Percentiles rank a stretch among this genome's conserved stretches.
These are phyloP conservation scores for Pocillopora meandrina DNA, from an alignment of 92 coral and sea anemone genomes.

Conservation along the genomic window DNA sequence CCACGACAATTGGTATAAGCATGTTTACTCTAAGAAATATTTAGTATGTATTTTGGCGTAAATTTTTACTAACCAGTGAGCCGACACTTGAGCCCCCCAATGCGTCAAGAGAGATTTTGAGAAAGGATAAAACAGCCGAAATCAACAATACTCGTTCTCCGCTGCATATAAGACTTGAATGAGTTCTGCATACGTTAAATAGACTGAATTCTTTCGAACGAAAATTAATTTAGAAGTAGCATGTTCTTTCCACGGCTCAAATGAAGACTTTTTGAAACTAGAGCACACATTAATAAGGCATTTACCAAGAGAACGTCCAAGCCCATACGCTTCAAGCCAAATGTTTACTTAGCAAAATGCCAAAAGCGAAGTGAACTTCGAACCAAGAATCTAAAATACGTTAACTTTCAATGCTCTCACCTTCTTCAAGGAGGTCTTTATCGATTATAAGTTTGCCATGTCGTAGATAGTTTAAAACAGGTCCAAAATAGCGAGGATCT, in stretches of 20 bases:
- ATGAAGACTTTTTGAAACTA: not conserved
- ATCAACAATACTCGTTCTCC: not conserved
- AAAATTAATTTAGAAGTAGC: not conserved
- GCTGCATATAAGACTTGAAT: not conserved
- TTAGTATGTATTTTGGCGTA: too few species aligned
- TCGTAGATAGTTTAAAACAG: conserved; percentile 92
- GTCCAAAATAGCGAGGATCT: conserved; percentile 97
- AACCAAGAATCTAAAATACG: not conserved
- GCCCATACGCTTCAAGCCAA: not conserved
- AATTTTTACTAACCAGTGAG: too few species aligned
- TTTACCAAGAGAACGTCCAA: not conserved
- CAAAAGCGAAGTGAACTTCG: conserved; percentile 11
- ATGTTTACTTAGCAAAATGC: conserved; percentile 41
- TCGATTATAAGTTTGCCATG: conserved; percentile 99
- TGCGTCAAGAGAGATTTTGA: not conserved
- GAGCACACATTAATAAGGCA: not conserved
- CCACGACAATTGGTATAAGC: not conserved
- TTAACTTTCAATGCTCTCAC: conserved; percentile 39
- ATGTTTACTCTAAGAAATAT: not conserved
- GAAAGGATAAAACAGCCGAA: not conserved
- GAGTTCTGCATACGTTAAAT: not conserved
- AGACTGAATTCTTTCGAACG: not conserved
- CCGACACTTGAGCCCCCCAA: not conserved
- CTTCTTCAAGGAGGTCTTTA: conserved; percentile 96
- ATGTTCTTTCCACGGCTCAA: not conserved